Evolutionary conservation across 92 coral and sea anemone species (phyloP).

Genomic region (Palythoa caribaeorum): DNA sequence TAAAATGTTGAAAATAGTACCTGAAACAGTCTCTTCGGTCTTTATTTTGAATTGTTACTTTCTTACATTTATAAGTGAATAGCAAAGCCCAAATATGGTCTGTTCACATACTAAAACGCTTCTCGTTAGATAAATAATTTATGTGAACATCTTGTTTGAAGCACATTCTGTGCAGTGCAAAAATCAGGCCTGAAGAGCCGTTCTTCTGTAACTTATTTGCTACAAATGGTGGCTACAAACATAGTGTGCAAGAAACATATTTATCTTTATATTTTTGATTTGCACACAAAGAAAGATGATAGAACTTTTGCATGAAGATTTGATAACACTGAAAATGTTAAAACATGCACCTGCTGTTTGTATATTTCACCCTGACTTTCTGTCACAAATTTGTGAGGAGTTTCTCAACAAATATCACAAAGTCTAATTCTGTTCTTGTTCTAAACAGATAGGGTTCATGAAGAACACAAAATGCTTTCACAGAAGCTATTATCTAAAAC

Average conservation of each 20-base stretch:
- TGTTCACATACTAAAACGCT: conserved; percentile 6
- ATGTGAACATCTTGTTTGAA: conserved; percentile 5
- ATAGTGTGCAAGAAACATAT: conserved; percentile 4
- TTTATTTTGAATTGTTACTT: background rate
- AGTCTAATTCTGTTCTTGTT: background rate
- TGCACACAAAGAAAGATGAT: background rate
- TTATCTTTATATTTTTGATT: background rate
- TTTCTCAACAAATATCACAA: background rate
- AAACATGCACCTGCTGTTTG: conserved; percentile 37
- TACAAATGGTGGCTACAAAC: background rate
- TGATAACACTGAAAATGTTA: conserved; percentile 9
- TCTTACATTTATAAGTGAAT: background rate
- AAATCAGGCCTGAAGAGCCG: background rate
- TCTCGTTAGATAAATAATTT: conserved; percentile 29
- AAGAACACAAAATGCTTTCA: background rate
- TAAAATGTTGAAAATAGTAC: background rate
- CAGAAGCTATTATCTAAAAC: background rate
- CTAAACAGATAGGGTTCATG: background rate
- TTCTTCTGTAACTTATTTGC: background rate
- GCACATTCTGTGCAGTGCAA: background rate
- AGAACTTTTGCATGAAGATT: background rate
- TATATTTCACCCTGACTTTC: background rate
- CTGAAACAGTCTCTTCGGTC: background rate
- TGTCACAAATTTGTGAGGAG: background rate
- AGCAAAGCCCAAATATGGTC: conserved; percentile 10